Percentiles rank a stretch among this genome's conserved stretches.
These are phyloP conservation scores for Candidula unifasciata DNA, from an alignment of 2,888 invertebrate genomes.

Conservation along the genomic window DNA sequence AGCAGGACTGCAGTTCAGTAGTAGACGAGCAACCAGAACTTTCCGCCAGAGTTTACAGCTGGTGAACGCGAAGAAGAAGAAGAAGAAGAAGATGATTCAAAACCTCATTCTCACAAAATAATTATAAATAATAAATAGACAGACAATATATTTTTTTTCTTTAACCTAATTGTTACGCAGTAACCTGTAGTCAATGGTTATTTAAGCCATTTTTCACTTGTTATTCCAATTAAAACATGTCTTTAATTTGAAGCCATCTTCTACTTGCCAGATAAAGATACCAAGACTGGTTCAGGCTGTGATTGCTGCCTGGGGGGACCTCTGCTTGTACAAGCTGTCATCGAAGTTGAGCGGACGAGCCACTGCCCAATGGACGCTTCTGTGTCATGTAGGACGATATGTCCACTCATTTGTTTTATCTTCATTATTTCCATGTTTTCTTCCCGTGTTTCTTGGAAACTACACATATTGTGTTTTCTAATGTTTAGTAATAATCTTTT, in stretches of 20 bases:
- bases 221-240: too few relatives aligned
- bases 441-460: neutral
- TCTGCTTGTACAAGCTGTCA: constrained; percentile 81
- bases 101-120: too few relatives aligned
- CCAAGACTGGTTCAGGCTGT: constrained; percentile 90
- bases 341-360: constrained; percentile 77
- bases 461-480: neutral
- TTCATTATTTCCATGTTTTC: neutral
- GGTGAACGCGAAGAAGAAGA: too few relatives aligned
- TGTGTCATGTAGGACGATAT: constrained; percentile 80
- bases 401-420: neutral
- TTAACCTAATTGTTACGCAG: too few relatives aligned
- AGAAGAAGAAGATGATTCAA: too few relatives aligned
- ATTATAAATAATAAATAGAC: too few relatives aligned
- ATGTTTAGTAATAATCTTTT: neutral
- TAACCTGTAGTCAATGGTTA: too few relatives aligned
- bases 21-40: too few relatives aligned
- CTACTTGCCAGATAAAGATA: constrained; percentile 81
- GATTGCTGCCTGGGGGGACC: constrained; percentile 88
- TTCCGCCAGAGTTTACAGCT: too few relatives aligned
- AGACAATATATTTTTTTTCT: too few relatives aligned
- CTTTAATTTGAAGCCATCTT: neutral
- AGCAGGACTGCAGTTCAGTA: too few relatives aligned
- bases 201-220: too few relatives aligned
- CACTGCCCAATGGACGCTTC: constrained; percentile 84